Conservation (phyloP, 2,113 vertebrate genomes). For the Hepsetus odoe region DNA sequence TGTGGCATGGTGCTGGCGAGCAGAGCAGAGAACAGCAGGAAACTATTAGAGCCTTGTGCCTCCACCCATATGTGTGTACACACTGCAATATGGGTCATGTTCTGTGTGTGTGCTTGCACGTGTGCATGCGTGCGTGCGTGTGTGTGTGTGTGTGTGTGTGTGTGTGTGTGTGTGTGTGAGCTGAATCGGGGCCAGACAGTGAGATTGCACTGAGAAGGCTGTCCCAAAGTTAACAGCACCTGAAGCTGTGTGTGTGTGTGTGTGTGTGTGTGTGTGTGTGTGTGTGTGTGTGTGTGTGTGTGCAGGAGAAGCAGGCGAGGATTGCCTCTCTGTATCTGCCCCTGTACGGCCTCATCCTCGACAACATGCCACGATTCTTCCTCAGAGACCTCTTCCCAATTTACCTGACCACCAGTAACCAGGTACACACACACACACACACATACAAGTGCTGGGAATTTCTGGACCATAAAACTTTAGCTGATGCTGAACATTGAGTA, state of each 20-base stretch:
- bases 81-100: conserved; percentile 4
- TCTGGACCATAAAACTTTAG: too few relatives aligned
- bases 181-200: background rate
- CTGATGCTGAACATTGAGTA: too few relatives aligned
- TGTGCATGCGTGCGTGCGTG: background rate
- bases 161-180: conserved; percentile 22
- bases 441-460: background rate
- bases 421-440: conserved; percentile 71
- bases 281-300: conserved; percentile 26
- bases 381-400: conserved; percentile 94
- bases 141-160: conserved; percentile 27
- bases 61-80: conserved; percentile 24
- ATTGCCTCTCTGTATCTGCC: conserved; percentile 96
- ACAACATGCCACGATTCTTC: conserved; percentile 97
- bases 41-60: conserved; percentile 35
- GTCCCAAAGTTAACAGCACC: background rate
- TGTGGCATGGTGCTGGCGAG: conserved; percentile 13
- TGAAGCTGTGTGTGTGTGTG: background rate
- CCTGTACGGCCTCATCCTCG: conserved; percentile 94
- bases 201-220: background rate
- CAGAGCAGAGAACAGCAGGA: conserved; percentile 42
- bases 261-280: conserved; percentile 10
- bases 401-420: conserved; percentile 89
- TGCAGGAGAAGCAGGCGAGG: conserved; percentile 89
- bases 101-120: background rate